These are phyloP conservation scores for Willowsia nigromaculata DNA, from an alignment of 2,888 invertebrate genomes.

Conservation along the genomic window DNA sequence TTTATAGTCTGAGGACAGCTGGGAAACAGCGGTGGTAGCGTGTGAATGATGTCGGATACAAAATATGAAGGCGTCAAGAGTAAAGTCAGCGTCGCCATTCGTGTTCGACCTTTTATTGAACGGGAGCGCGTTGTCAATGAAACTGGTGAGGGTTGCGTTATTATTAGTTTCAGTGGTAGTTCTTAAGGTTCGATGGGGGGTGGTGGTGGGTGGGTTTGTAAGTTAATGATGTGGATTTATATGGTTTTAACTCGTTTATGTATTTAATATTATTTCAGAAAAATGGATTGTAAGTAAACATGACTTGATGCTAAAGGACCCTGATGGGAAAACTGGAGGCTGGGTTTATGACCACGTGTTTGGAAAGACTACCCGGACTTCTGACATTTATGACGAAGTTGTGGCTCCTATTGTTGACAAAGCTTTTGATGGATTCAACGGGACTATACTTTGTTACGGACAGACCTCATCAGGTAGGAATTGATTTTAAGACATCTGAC, in stretches of 20 bases:
- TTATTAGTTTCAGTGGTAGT: too few species aligned
- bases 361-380: slow-evolving; percentile 83
- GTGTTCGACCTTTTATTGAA: slow-evolving; percentile 86
- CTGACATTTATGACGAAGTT: slow-evolving; percentile 85
- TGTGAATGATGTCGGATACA: neutral
- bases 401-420: slow-evolving; percentile 87
- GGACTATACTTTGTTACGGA: slow-evolving; percentile 94
- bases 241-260: neutral
- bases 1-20: too few species aligned
- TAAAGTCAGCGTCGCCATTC: slow-evolving; percentile 88
- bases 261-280: neutral
- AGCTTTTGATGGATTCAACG: slow-evolving; percentile 88
- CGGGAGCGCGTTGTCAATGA: slow-evolving; percentile 82
- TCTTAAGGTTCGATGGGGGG: too few species aligned
- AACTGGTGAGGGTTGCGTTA: too few species aligned
- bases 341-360: slow-evolving; percentile 87
- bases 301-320: neutral
- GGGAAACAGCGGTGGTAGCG: too few species aligned
- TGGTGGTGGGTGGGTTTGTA: neutral
- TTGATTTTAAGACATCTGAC: neutral
- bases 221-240: neutral
- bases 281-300: neutral
- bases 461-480: slow-evolving; percentile 90
- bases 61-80: slow-evolving; percentile 77
- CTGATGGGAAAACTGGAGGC: neutral